Conservation (phyloP, 2,113 vertebrate species). For the Marmota monax region DNA sequence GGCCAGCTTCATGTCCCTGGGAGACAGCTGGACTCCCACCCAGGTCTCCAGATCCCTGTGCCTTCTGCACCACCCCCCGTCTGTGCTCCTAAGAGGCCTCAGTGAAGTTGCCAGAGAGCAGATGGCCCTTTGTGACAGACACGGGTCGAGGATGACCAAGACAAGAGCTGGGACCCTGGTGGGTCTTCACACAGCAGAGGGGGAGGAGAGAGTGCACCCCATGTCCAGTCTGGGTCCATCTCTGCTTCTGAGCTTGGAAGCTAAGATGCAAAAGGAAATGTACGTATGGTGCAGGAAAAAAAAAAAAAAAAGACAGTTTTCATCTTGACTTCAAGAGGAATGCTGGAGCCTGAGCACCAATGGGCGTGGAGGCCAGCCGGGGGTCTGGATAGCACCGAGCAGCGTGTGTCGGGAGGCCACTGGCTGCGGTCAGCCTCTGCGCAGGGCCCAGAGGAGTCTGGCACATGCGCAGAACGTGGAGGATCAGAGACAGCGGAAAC, state of each 20-base stretch:
- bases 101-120: not conserved
- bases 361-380: accelerated
- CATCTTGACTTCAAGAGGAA: not conserved
- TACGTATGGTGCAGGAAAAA: no score
- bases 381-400: accelerated
- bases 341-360: no score
- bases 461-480: not conserved
- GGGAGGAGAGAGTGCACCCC: no score
- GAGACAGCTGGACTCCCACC: accelerated
- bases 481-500: no score
- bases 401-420: accelerated
- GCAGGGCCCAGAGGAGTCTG: no score
- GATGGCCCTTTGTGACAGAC: accelerated
- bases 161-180: no score
- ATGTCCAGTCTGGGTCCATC: not conserved
- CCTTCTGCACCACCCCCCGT: no score
- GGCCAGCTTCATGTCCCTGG: not conserved
- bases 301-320: not conserved
- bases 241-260: not conserved
- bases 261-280: no score
- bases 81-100: not conserved
- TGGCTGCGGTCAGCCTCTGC: accelerated
- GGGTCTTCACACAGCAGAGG: not conserved
- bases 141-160: accelerated
- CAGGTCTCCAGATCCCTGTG: accelerated